A percentile compares a stretch with the other conserved stretches of the same genome.
phyloP scores from a whole-genome alignment of 2,888 invertebrate genomes.

The Torymus aiolomorphi region DNA sequence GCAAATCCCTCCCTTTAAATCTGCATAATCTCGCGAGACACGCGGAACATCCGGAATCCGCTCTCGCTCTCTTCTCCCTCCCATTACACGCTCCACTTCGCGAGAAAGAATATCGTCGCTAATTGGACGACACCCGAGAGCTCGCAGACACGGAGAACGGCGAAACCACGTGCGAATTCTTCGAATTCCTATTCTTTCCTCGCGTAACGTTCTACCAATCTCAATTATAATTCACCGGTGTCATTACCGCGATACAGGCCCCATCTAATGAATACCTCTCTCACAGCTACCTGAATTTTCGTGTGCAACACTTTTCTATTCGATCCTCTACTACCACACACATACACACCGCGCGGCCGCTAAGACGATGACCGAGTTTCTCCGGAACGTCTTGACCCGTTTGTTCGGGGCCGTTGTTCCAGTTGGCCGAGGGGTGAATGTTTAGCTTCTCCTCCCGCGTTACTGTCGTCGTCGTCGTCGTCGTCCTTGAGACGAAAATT shows the following conservation, averaged over 20 bases:
- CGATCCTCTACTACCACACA: not conserved
- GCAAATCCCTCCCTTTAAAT: constrained; percentile 24
- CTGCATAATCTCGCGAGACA: constrained; percentile 1
- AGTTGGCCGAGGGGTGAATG: constrained; percentile 1
- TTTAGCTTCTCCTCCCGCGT: constrained; percentile 17
- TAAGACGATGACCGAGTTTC: constrained; percentile 27
- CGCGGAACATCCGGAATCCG: not conserved
- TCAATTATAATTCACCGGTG: constrained; percentile 41
- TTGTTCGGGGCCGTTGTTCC: constrained; percentile 11
- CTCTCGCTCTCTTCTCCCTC: not conserved
- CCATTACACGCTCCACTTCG: constrained; percentile 10
- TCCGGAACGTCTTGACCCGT: constrained; percentile 27
- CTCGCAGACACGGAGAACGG: no score
- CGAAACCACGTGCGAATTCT: not conserved
- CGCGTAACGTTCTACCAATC: not conserved
- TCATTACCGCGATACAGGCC: constrained; percentile 18
- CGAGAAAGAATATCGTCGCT: constrained; percentile 4
- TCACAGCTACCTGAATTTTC: not conserved
- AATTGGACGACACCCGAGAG: constrained; percentile 19
- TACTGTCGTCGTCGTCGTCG: not conserved
- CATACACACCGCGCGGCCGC: no score
- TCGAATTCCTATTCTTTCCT: not conserved
- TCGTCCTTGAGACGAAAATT: constrained; percentile 18
- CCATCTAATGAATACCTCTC: constrained; percentile 29
- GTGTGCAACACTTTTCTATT: not conserved